These are phyloP conservation scores for Orthosia incerta DNA, from an alignment of 2,888 invertebrate genomes.

Conservation along the genomic window DNA sequence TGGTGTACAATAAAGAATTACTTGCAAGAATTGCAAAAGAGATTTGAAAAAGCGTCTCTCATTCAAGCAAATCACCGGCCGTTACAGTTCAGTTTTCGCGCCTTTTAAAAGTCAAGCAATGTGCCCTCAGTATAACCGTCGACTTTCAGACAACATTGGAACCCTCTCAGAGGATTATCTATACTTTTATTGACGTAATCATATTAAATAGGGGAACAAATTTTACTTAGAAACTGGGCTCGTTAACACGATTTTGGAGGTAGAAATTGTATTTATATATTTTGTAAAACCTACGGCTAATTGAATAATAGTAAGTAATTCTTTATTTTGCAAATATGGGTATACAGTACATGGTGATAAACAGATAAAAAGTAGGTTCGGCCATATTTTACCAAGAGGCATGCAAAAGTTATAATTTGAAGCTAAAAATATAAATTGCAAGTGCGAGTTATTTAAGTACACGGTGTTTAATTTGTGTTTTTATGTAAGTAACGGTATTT, in stretches of 20 bases:
- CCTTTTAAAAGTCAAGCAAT: conserved; percentile 52
- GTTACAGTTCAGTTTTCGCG: conserved; percentile 34
- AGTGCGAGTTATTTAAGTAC: too few relatives aligned
- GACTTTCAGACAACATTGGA: conserved; percentile 74
- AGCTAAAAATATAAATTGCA: too few relatives aligned
- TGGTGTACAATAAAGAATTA: too few relatives aligned
- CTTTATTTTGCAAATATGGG: too few relatives aligned
- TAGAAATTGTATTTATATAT: neutral
- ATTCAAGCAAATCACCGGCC: conserved; percentile 28
- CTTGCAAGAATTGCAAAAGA: too few relatives aligned
- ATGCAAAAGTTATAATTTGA: too few relatives aligned
- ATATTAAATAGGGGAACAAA: conserved; percentile 65
- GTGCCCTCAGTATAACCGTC: conserved; percentile 55
- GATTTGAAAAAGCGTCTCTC: conserved; percentile 9
- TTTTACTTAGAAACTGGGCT: conserved; percentile 38
- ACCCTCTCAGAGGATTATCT: conserved; percentile 65
- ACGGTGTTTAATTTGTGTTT: too few relatives aligned
- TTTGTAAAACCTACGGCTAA: neutral
- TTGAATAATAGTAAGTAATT: too few relatives aligned
- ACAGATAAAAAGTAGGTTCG: too few relatives aligned
- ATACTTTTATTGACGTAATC: conserved; percentile 69
- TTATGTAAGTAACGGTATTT: too few relatives aligned
- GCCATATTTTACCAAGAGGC: too few relatives aligned
- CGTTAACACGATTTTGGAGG: conserved; percentile 27
- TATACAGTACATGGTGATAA: too few relatives aligned